Evolutionary conservation across 2,888 invertebrate genomes (phyloP).

Genomic region (Ennomos erosarius): DNA sequence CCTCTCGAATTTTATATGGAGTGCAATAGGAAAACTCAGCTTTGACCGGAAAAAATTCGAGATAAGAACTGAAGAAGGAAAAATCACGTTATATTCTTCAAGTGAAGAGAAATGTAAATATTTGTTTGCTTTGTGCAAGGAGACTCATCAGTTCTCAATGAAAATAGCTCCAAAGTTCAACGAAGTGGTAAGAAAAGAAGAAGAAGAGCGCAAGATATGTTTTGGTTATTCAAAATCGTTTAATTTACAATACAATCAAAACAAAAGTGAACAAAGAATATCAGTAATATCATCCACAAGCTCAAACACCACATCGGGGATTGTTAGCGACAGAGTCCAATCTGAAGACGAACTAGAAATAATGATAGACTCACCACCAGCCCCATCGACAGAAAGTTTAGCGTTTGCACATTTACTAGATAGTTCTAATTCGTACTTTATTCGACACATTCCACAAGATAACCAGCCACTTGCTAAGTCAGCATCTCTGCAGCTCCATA

Average conservation of each 20-base stretch:
- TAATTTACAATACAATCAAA: slow-evolving; percentile 86
- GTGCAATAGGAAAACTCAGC: slow-evolving; percentile 96
- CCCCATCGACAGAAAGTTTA: slow-evolving; percentile 94
- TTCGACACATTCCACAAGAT: slow-evolving; percentile 64
- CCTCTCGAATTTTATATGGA: slow-evolving; percentile 96
- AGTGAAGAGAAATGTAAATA: slow-evolving; percentile 98
- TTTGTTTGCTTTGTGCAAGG: slow-evolving; percentile 93
- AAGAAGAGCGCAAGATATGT: slow-evolving; percentile 89
- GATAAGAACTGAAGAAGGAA: slow-evolving; percentile 95
- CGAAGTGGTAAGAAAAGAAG: slow-evolving; percentile 93
- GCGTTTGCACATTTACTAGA: slow-evolving; percentile 91
- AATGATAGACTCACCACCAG: slow-evolving; percentile 92
- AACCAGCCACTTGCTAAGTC: slow-evolving; percentile 66
- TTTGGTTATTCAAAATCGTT: slow-evolving; percentile 89
- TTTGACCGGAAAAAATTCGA: slow-evolving; percentile 99
- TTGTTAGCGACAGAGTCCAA: slow-evolving; percentile 97
- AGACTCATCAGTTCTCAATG: slow-evolving; percentile 98
- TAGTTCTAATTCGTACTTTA: slow-evolving; percentile 80
- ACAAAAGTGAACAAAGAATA: slow-evolving; percentile 92
- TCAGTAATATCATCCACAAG: slow-evolving; percentile 97
- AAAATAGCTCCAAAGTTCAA: slow-evolving; percentile 93
- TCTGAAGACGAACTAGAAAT: slow-evolving; percentile 97
- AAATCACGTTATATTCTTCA: slow-evolving; percentile 95
- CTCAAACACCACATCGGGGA: slow-evolving; percentile 98
- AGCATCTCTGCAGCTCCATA: slow-evolving; percentile 70